These are phyloP conservation scores for Amniataba percoides DNA, from an alignment of 2,797 vertebrate genomes.

Conservation along the genomic window DNA sequence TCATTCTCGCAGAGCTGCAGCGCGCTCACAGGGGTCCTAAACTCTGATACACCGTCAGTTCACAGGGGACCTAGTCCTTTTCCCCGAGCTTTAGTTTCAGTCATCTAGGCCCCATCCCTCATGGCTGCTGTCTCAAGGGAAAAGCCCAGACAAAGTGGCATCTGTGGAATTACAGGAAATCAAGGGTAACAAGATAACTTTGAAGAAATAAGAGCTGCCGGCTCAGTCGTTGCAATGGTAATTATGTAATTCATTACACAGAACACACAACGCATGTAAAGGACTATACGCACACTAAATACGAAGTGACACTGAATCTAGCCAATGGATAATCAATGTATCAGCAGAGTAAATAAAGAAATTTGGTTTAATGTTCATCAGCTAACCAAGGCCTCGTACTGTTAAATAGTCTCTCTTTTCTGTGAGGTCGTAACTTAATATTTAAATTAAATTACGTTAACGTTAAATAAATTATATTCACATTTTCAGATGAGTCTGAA, in stretches of 20 bases:
- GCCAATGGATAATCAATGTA: conserved; percentile 40
- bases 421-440: background rate
- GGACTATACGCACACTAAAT: conserved; percentile 39
- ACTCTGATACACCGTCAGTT: conserved; percentile 48
- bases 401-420: background rate
- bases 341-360: conserved; percentile 14
- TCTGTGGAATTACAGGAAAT: conserved; percentile 70
- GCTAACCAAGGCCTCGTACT: background rate
- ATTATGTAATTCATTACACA: conserved; percentile 70
- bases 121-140: conserved; percentile 59
- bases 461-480: too few species aligned
- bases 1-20: conserved; percentile 40
- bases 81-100: conserved; percentile 54
- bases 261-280: conserved; percentile 21
- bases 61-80: conserved; percentile 50
- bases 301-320: conserved; percentile 21
- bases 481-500: too few species aligned
- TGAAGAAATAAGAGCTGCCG: conserved; percentile 68
- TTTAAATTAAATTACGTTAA: background rate
- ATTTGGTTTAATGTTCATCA: background rate
- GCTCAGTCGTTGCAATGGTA: conserved; percentile 57
- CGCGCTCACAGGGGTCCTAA: conserved; percentile 60
- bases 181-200: conserved; percentile 68
- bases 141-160: conserved; percentile 57
- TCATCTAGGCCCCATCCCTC: conserved; percentile 59